phyloP scores from a whole-genome alignment of 2,113 vertebrate genomes.

The Sylvietta virens region DNA sequence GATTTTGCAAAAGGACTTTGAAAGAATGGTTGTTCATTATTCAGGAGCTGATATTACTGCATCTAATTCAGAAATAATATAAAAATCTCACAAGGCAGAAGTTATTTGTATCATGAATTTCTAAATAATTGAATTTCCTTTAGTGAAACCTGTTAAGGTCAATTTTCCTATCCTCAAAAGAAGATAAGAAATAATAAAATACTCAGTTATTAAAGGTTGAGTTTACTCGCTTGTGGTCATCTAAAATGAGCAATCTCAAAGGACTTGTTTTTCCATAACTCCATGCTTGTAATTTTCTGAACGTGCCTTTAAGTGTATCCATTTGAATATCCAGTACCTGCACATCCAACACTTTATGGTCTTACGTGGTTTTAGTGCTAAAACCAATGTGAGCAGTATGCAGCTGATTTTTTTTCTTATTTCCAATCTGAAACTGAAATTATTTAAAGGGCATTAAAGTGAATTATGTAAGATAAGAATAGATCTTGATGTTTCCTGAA shows the following conservation, averaged over 20 bases:
- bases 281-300: background rate
- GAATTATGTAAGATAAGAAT: background rate
- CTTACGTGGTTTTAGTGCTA: background rate
- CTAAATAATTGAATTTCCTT: background rate
- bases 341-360: background rate
- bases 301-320: accelerated
- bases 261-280: background rate
- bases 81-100: background rate
- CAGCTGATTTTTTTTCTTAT: background rate
- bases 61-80: background rate
- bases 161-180: background rate
- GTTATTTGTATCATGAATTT: background rate
- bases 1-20: background rate
- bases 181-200: background rate
- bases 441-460: background rate
- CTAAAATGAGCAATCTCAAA: background rate
- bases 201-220: background rate
- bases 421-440: background rate
- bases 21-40: background rate
- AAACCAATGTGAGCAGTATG: background rate
- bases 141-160: background rate
- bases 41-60: background rate
- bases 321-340: background rate
- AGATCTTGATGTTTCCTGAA: background rate
- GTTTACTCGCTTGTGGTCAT: background rate